These are phyloP conservation scores for Galendromus occidentalis DNA, from an alignment of 1,140 invertebrate genomes.

Conservation along the genomic window DNA sequence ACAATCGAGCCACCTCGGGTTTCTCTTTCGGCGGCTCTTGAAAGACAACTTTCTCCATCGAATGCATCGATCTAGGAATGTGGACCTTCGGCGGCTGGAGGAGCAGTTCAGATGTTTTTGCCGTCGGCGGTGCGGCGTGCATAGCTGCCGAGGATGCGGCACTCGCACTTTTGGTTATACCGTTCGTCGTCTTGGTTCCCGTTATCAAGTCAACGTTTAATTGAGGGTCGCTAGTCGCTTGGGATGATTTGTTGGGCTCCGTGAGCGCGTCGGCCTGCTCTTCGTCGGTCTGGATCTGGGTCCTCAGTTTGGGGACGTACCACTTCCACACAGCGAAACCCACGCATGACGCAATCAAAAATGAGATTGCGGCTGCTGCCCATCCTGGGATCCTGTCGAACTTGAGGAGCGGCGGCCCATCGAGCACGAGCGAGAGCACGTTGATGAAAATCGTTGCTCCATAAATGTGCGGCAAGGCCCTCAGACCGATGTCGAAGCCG, in stretches of 20 bases:
- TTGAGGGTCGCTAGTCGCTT: too few relatives aligned
- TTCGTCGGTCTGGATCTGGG: background rate
- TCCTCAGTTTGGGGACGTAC: background rate
- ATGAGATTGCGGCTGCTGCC: conserved; percentile 48
- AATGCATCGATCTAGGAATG: background rate
- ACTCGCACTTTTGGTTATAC: background rate
- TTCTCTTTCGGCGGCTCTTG: conserved; percentile 26
- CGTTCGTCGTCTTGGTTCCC: too few relatives aligned
- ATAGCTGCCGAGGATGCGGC: background rate
- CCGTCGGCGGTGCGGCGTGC: background rate
- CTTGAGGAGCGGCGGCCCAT: conserved; percentile 73
- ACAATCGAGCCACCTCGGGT: conserved; percentile 48
- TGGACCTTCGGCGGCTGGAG: background rate
- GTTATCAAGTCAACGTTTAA: too few relatives aligned
- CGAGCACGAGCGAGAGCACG: conserved; percentile 71
- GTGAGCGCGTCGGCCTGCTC: background rate
- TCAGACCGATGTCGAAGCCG: conserved; percentile 62
- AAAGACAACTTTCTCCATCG: conserved; percentile 10
- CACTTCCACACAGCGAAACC: background rate
- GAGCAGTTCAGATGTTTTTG: background rate
- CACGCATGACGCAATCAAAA: conserved; percentile 35
- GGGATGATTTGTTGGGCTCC: background rate
- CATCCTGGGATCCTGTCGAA: conserved; percentile 72
- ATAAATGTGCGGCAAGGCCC: conserved; percentile 73
- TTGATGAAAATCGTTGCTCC: conserved; percentile 76